These are phyloP conservation scores for Aphidius ervi DNA, from an alignment of 1,140 invertebrate species.

Conservation along the genomic window DNA sequence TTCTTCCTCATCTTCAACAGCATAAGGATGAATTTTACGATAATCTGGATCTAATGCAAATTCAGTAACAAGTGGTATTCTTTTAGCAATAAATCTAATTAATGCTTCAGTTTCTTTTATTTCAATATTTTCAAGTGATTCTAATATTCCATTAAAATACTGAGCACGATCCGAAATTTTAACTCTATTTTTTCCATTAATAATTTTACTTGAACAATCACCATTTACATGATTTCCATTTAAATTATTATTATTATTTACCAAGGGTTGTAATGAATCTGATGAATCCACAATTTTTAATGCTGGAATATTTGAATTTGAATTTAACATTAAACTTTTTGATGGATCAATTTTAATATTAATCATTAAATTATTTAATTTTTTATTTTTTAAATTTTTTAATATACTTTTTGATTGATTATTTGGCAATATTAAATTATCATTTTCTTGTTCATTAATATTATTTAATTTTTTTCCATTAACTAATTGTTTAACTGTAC, in stretches of 20 bases:
- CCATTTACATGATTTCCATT: background rate
- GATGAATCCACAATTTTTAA: conserved; percentile 9
- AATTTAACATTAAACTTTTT: conserved; percentile 36
- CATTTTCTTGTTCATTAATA: background rate
- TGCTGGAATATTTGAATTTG: conserved; percentile 24
- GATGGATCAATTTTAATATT: conserved; percentile 28
- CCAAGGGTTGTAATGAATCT: too few species aligned
- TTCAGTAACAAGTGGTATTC: conserved; percentile 42
- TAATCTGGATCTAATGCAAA: conserved; percentile 43
- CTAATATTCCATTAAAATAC: conserved; percentile 32
- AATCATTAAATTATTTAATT: conserved; percentile 2
- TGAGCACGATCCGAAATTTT: conserved; percentile 37
- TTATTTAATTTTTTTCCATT: background rate
- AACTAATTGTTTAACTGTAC: too few species aligned
- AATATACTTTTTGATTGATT: conserved; percentile 27
- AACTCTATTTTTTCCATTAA: conserved; percentile 35
- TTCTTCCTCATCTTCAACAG: conserved; percentile 44
- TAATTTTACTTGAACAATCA: conserved; percentile 25
- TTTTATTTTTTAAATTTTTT: conserved; percentile 25
- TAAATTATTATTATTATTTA: too few species aligned
- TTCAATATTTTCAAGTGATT: conserved; percentile 22
- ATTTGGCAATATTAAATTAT: conserved; percentile 2
- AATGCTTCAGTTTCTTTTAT: conserved; percentile 26
- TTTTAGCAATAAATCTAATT: conserved; percentile 41
- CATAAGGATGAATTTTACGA: conserved; percentile 51